Conservation (phyloP, 2,113 vertebrate genomes). For the Rhea americana region DNA sequence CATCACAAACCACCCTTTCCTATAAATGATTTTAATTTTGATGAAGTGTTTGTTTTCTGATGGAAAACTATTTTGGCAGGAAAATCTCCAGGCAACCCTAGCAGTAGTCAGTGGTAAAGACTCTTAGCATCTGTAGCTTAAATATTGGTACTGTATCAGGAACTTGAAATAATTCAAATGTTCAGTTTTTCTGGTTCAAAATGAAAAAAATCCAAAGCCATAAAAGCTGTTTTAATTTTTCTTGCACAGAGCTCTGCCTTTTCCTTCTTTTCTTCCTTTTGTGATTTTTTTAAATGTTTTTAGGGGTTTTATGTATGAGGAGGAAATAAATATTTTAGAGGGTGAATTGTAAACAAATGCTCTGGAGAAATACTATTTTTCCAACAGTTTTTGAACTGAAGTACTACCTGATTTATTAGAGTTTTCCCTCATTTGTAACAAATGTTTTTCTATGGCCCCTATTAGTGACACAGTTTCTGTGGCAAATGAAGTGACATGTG, state of each 20-base stretch:
- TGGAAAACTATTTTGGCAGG: background rate
- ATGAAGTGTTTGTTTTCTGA: background rate
- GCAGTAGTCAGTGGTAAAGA: background rate
- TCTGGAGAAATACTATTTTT: background rate
- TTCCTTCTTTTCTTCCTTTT: background rate
- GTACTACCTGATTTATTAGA: constrained; percentile 46
- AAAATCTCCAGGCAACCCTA: background rate
- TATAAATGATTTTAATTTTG: background rate
- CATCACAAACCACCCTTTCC: background rate
- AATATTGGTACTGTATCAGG: background rate
- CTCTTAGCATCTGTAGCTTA: background rate
- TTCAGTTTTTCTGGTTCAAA: background rate
- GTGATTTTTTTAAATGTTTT: background rate
- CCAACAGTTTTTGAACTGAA: background rate
- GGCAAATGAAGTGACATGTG: constrained; percentile 75
- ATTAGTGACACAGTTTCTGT: constrained; percentile 66
- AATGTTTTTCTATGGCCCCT: constrained; percentile 64
- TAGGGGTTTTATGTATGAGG: background rate
- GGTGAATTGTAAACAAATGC: background rate
- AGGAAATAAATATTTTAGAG: background rate
- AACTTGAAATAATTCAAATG: background rate
- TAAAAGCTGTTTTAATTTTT: background rate
- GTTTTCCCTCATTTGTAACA: constrained; percentile 55
- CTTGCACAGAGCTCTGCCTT: background rate
- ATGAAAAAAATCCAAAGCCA: background rate